Conservation (phyloP, 1,140 invertebrate genomes). For the Leptinotarsa defecta region DNA sequence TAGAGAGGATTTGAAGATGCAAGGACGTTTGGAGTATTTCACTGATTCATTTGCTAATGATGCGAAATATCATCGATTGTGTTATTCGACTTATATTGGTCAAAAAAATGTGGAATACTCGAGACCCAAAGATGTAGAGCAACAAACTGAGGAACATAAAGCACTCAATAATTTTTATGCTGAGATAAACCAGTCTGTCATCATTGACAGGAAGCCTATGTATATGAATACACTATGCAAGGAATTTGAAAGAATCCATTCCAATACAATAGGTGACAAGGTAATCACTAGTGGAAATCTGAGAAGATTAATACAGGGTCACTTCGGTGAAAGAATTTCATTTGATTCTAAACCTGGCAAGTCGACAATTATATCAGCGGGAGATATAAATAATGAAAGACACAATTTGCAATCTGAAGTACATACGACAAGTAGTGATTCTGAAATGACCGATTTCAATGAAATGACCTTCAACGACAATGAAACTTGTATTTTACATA, state of each 20-base stretch:
- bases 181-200: background rate
- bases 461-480: background rate
- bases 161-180: background rate
- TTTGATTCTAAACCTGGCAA: background rate
- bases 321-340: background rate
- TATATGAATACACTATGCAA: background rate
- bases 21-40: background rate
- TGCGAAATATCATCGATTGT: conserved; percentile 1
- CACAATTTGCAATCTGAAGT: background rate
- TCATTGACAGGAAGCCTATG: background rate
- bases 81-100: background rate
- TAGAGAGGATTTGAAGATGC: background rate
- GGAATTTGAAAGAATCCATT: background rate
- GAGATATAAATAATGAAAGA: background rate
- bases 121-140: background rate
- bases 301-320: background rate
- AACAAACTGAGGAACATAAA: conserved; percentile 4
- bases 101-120: conserved; percentile 1
- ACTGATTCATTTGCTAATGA: background rate
- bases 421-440: background rate
- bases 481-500: background rate
- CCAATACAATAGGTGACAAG: background rate
- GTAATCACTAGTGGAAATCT: background rate
- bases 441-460: background rate
- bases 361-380: background rate